Evolutionary conservation across 2,888 invertebrate genomes (phyloP), one percentile per base, ranked within the genome.

Genomic region (Polyommatus iphigenia): DNA sequence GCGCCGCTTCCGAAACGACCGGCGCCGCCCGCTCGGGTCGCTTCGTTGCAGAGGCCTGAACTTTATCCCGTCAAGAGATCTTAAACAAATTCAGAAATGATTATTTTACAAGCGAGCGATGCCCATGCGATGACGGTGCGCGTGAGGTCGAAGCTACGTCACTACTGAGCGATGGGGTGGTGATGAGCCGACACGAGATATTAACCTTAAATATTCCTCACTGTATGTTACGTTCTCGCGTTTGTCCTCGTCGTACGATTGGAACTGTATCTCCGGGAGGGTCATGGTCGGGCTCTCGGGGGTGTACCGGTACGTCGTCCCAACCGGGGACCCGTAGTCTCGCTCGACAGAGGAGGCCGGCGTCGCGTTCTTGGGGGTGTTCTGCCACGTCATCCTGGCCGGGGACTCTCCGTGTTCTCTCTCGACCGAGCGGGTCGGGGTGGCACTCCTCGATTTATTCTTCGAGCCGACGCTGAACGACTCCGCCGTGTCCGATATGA

Each of bases 61-160:
- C 88, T 95, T 95, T 84, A 96, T 95, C 83, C 96, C 96, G 88
- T 96, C 96, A 85, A 96, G 93, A 83, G 95, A 95, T 89, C 94
- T 94, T 94, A 91, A 94, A 94, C 92, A 92, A 94, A 93, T 87
- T 85, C 85, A 87, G 84, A 86, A 82, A 89, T 91, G 91, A 87
- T 89, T 92, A 90, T 92, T 86, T 84, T 91, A 90, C 90, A 92
- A 85, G 86, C 88, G 87, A 85, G 82, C 80, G 83, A 87, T 86
- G 87, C 81, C 85, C 87, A 86, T 86, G 84, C 81, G 84, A 84
- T 85, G 86, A 83, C 84, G 87, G 89, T 91, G 90, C 89, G 85
- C 85, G 86, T 85, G 85, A 85, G 81, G 83, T 86, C 84, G 81
- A 81, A 85, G 85, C 89, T 89, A 90, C 78, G 83, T 87, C 83